Percentiles rank a stretch among this genome's conserved stretches.
Conservation (phyloP, 2,113 vertebrate species). For the Platichthys flesus region DNA sequence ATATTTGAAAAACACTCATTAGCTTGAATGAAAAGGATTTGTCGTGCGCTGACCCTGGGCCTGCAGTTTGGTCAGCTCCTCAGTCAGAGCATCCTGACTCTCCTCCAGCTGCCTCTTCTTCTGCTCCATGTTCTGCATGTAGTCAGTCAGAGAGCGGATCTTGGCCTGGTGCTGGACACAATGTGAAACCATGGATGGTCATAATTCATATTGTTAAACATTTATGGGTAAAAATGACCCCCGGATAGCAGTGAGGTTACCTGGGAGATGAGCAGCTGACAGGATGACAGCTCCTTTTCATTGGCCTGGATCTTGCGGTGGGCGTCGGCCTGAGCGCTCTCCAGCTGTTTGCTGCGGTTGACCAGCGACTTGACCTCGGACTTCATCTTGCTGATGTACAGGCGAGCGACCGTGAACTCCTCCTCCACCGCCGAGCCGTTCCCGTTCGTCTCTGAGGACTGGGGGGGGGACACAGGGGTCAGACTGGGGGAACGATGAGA, state of each 20-base stretch:
- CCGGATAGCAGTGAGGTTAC: conserved; percentile 61
- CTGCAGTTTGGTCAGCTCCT: conserved; percentile 89
- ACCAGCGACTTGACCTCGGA: conserved; percentile 92
- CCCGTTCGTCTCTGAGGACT: conserved; percentile 87
- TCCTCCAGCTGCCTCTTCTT: conserved; percentile 92
- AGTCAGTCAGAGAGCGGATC: conserved; percentile 93
- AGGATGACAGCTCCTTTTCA: conserved; percentile 90
- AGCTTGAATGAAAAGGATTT: too few relatives aligned
- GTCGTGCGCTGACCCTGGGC: conserved; percentile 78
- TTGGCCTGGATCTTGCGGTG: conserved; percentile 92
- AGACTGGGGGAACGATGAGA: not conserved
- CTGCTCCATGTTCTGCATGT: conserved; percentile 95
- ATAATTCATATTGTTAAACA: not conserved
- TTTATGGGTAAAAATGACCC: not conserved
- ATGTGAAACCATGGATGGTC: not conserved
- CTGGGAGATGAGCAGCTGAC: conserved; percentile 92
- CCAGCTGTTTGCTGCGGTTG: conserved; percentile 91
- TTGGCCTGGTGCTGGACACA: conserved; percentile 89
- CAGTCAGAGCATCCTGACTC: conserved; percentile 88
- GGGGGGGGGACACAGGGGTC: conserved; percentile 38
- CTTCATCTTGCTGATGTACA: conserved; percentile 95
- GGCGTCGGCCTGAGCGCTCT: conserved; percentile 88
- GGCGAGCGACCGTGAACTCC: conserved; percentile 91
- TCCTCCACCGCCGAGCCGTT: conserved; percentile 86
- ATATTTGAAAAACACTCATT: too few relatives aligned